These are phyloP conservation scores for Oreortyx pictus DNA, from an alignment of 2,797 vertebrate genomes.

Conservation along the genomic window DNA sequence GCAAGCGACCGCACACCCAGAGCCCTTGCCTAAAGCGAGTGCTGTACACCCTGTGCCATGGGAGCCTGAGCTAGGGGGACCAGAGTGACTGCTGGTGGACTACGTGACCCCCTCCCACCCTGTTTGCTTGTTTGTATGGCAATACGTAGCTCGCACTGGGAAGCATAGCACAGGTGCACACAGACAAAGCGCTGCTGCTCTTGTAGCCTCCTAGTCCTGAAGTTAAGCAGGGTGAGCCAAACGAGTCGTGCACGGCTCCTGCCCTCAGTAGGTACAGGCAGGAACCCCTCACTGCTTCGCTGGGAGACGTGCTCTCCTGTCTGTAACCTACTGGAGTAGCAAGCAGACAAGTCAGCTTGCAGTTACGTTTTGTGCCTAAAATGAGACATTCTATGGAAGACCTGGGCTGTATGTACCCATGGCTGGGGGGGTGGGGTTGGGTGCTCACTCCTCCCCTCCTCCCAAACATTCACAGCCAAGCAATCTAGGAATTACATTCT, in stretches of 20 bases:
- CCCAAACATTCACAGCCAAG: background rate
- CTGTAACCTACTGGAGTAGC: background rate
- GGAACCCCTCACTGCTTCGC: accelerated
- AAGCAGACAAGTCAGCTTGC: background rate
- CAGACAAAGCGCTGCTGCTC: background rate
- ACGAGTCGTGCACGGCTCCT: background rate
- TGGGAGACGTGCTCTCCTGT: background rate
- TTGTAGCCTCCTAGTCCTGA: background rate
- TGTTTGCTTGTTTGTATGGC: accelerated
- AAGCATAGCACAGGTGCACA: background rate
- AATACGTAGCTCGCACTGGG: background rate
- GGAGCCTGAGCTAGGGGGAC: background rate
- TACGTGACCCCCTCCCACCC: accelerated
- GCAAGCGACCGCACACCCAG: accelerated
- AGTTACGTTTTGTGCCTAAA: accelerated
- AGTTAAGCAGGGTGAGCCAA: background rate
- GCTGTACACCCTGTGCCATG: background rate
- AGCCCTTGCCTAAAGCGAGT: accelerated
- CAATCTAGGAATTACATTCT: background rate
- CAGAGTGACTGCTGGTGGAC: accelerated
- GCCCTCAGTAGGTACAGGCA: background rate
- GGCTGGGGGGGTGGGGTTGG: background rate
- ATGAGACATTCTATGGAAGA: background rate
- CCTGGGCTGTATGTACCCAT: background rate
- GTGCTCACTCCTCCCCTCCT: background rate